Conservation (phyloP, 2,888 invertebrate species). For the Rambutsinella grinnellia region DNA sequence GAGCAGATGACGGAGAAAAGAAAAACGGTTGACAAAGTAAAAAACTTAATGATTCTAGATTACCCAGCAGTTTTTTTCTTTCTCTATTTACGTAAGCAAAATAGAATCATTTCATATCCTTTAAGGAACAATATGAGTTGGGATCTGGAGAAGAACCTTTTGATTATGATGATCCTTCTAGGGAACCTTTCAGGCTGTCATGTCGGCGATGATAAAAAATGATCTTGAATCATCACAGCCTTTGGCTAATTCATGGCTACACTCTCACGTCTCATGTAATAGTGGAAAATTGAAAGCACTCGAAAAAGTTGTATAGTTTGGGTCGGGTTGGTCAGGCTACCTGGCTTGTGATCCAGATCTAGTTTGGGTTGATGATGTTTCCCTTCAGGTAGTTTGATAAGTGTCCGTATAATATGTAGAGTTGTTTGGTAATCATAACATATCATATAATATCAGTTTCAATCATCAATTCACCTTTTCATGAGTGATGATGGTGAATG, state of each 20-base stretch:
- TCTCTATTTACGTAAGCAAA: not conserved
- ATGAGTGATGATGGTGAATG: no score
- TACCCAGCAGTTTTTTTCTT: conserved; percentile 35
- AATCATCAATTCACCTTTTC: no score
- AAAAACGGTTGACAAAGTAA: conserved; percentile 31
- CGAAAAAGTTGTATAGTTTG: no score
- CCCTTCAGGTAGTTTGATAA: no score
- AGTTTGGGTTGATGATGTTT: no score
- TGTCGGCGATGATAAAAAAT: conserved; percentile 57
- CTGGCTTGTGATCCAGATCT: no score
- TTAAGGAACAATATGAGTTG: conserved; percentile 16
- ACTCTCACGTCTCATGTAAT: not conserved
- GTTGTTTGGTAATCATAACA: no score
- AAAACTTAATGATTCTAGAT: conserved; percentile 53
- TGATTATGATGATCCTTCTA: conserved; percentile 33
- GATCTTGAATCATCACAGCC: conserved; percentile 52
- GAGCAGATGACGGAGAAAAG: conserved; percentile 20
- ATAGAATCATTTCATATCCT: conserved; percentile 5
- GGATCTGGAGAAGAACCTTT: not conserved
- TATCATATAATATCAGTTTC: no score
- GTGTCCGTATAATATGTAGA: no score
- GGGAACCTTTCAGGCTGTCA: conserved; percentile 55
- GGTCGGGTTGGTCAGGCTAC: no score
- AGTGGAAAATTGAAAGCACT: conserved; percentile 29
- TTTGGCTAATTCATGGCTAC: not conserved